Conservation (phyloP, 1,140 invertebrate genomes). For the Drosophila sturtevanti region DNA sequence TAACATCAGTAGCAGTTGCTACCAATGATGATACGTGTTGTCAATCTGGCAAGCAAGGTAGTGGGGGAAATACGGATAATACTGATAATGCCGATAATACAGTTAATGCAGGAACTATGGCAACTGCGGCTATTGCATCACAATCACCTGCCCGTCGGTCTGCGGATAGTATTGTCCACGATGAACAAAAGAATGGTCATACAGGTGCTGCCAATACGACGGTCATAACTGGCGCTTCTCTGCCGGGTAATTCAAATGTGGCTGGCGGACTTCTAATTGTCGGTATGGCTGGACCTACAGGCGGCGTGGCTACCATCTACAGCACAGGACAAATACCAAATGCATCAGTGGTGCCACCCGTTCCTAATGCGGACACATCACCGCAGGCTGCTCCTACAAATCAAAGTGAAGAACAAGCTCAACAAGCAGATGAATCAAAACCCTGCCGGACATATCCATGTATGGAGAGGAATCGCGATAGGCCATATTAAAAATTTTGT, state of each 20-base stretch:
- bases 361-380: background rate
- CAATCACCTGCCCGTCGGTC: background rate
- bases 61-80: background rate
- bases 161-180: background rate
- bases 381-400: background rate
- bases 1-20: background rate
- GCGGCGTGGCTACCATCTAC: constrained; percentile 22
- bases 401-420: background rate
- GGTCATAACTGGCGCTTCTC: background rate
- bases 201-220: background rate
- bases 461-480: constrained; percentile 15
- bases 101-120: background rate
- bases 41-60: background rate
- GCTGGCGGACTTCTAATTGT: constrained; percentile 25
- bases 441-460: constrained; percentile 28
- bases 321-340: constrained; percentile 6
- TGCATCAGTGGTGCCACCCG: background rate
- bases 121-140: background rate
- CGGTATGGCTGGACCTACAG: constrained; percentile 16
- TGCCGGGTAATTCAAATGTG: background rate
- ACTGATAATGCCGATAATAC: background rate
- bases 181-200: background rate
- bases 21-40: background rate
- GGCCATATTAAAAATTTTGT: background rate
- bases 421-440: background rate